phyloP scores from a whole-genome alignment of 2,888 invertebrate species.

The Nomada fucata region DNA sequence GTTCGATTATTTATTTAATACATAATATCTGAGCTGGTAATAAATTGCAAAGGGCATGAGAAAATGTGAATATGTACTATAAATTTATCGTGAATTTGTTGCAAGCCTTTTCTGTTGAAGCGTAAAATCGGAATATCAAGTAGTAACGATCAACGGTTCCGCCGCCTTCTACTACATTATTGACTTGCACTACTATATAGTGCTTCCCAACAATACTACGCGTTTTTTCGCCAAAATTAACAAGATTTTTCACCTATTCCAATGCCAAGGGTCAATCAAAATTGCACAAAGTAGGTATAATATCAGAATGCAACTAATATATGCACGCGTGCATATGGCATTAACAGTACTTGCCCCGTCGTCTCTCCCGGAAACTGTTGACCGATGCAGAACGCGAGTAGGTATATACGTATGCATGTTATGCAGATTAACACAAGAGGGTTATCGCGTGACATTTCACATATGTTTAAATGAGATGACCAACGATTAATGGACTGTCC shows the following conservation, averaged over 20 bases:
- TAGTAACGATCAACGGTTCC: neutral
- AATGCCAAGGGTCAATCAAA: neutral
- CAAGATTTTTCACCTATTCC: too few species aligned
- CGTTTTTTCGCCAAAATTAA: neutral
- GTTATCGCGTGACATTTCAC: conserved; percentile 48
- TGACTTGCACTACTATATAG: conserved; percentile 10
- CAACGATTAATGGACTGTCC: conserved; percentile 56
- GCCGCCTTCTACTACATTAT: neutral
- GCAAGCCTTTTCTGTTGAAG: too few species aligned
- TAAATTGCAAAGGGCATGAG: too few species aligned
- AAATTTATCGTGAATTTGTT: too few species aligned
- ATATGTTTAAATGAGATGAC: conserved; percentile 58
- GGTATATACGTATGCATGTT: conserved; percentile 36
- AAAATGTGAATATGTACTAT: too few species aligned
- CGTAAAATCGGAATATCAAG: neutral
- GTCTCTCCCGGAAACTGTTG: conserved; percentile 26
- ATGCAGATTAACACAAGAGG: conserved; percentile 58
- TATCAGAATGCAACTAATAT: too few species aligned
- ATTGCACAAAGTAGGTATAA: too few species aligned
- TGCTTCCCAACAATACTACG: neutral
- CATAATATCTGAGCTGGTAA: too few species aligned
- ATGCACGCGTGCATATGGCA: neutral
- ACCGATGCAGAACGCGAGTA: conserved; percentile 31
- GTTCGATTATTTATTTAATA: too few species aligned
- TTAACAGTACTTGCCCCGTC: conserved; percentile 17